Conservation (phyloP, 2,888 invertebrate genomes). For the Andricus curvator region DNA sequence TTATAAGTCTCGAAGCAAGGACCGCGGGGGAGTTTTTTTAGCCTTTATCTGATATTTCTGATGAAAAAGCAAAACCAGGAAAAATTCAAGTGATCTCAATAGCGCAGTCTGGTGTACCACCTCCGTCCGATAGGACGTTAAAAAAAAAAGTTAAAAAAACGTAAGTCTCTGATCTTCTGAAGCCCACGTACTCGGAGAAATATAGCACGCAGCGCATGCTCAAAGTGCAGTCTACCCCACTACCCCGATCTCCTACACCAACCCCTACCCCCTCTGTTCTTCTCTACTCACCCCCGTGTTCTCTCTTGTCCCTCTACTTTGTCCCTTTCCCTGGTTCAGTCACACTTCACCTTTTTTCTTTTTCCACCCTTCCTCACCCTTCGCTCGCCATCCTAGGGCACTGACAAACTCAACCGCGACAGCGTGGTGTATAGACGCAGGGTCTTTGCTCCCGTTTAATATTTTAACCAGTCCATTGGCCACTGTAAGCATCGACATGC, state of each 20-base stretch:
- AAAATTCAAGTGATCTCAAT: constrained; percentile 24
- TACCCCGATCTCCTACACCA: constrained; percentile 18
- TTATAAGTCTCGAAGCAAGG: neutral
- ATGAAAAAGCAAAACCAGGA: constrained; percentile 8
- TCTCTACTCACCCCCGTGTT: constrained; percentile 40
- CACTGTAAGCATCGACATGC: constrained; percentile 73
- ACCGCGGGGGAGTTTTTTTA: neutral
- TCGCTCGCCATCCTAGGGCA: constrained; percentile 32
- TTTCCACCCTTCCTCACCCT: constrained; percentile 48
- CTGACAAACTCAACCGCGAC: constrained; percentile 61
- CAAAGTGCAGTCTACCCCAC: neutral
- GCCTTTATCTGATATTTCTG: constrained; percentile 9
- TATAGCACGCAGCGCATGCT: constrained; percentile 24
- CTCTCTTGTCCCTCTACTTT: constrained; percentile 38
- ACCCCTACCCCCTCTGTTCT: constrained; percentile 37
- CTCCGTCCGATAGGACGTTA: constrained; percentile 10
- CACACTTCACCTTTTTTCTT: constrained; percentile 46
- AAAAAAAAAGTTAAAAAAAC: neutral
- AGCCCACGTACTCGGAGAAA: constrained; percentile 26
- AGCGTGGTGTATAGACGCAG: constrained; percentile 65
- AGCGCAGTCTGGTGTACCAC: neutral
- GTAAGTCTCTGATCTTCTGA: constrained; percentile 21
- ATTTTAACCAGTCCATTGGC: constrained; percentile 76
- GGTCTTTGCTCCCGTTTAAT: constrained; percentile 77
- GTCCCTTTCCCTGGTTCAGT: constrained; percentile 45